Conservation (phyloP, 1,140 invertebrate genomes). For the Psix sp. region DNA sequence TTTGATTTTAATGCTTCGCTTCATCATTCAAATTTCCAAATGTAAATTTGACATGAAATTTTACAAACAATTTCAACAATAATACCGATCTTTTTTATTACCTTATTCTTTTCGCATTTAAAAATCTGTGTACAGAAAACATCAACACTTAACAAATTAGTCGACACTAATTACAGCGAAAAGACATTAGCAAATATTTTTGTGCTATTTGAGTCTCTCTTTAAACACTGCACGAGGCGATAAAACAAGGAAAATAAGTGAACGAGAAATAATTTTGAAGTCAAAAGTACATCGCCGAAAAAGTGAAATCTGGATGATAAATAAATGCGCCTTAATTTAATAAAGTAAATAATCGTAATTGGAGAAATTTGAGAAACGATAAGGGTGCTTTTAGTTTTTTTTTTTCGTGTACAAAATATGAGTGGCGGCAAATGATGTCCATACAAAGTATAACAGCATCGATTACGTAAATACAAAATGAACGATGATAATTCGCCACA, state of each 20-base stretch:
- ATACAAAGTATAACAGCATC: conserved; percentile 8
- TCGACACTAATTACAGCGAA: conserved; percentile 36
- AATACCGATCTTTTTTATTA: too few species aligned
- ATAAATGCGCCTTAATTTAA: conserved; percentile 9
- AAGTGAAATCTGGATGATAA: conserved; percentile 13
- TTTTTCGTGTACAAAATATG: background rate
- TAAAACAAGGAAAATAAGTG: too few species aligned
- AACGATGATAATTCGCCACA: conserved; percentile 30
- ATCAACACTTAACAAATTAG: conserved; percentile 32
- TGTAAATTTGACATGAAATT: too few species aligned
- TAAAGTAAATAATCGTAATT: conserved; percentile 2
- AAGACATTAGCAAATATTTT: conserved; percentile 13
- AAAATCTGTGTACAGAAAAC: conserved; percentile 6
- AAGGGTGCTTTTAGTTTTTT: background rate
- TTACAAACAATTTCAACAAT: too few species aligned
- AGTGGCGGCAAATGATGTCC: conserved; percentile 1
- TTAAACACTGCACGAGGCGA: too few species aligned
- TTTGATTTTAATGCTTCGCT: too few species aligned
- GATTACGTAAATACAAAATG: conserved; percentile 38
- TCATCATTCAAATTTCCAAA: too few species aligned
- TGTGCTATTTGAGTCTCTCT: too few species aligned
- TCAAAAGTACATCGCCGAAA: background rate
- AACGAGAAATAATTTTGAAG: background rate
- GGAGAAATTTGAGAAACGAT: conserved; percentile 1
- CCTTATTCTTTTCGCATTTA: too few species aligned